Evolutionary conservation across 1,140 invertebrate genomes (phyloP).

Genomic region (Zaprionus ornatus): DNA sequence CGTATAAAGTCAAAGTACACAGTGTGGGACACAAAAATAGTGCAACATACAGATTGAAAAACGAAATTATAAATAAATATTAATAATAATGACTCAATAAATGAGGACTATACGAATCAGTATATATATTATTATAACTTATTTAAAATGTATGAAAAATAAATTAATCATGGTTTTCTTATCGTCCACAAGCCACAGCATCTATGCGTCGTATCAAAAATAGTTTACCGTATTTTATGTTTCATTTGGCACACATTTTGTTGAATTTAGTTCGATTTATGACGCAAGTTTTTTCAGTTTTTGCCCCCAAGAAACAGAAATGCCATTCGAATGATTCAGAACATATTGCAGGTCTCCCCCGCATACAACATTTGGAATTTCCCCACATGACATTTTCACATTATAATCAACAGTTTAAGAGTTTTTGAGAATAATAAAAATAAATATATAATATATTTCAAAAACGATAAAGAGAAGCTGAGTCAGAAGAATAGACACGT

Average conservation of each 20-base stretch:
- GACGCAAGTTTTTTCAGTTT: constrained; percentile 55
- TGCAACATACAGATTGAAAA: not conserved
- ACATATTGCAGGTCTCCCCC: not conserved
- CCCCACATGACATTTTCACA: constrained; percentile 2
- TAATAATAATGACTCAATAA: no score
- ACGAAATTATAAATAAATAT: not conserved
- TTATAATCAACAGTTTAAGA: not conserved
- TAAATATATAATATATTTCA: constrained; percentile 13
- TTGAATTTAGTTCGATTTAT: constrained; percentile 59
- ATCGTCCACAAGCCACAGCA: constrained; percentile 13
- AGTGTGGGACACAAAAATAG: not conserved
- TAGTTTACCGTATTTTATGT: constrained; percentile 48
- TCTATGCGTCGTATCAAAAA: not conserved
- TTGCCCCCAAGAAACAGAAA: constrained; percentile 31
- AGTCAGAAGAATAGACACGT: constrained; percentile 43
- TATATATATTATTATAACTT: not conserved
- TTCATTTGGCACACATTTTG: constrained; percentile 76
- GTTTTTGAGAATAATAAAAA: constrained; percentile 4
- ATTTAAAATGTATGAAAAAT: not conserved
- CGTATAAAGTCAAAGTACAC: not conserved
- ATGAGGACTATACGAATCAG: no score
- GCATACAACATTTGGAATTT: not conserved
- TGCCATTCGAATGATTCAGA: constrained; percentile 39
- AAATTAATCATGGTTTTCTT: not conserved
- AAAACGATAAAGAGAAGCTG: constrained; percentile 20